A percentile compares a stretch with the other conserved stretches of the same genome.
Evolutionary conservation across 2,888 invertebrate genomes (phyloP).

Genomic region (Drosophila affinis): DNA sequence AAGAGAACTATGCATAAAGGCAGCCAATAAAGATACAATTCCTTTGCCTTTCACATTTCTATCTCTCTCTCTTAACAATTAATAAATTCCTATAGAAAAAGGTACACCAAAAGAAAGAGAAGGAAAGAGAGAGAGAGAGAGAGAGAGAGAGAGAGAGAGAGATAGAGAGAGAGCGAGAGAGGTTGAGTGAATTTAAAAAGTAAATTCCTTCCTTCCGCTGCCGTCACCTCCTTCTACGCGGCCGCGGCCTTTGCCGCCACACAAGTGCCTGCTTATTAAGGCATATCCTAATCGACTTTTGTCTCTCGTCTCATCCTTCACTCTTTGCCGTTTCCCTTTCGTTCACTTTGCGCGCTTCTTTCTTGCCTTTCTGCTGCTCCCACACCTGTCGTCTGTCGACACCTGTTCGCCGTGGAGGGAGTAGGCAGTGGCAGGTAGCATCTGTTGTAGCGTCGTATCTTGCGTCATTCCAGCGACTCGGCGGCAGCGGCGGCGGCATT

Average conservation of each 20-base stretch:
- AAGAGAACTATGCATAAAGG: neutral
- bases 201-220: neutral
- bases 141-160: neutral
- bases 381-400: constrained; percentile 57
- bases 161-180: neutral
- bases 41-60: no score
- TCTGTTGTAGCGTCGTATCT: constrained; percentile 49
- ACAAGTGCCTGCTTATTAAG: constrained; percentile 1
- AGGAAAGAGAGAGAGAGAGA: neutral
- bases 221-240: no score
- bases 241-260: no score
- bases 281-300: constrained; percentile 28
- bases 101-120: neutral
- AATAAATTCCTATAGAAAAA: neutral
- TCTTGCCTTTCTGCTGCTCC: constrained; percentile 18
- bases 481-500: constrained; percentile 42
- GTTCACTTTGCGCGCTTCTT: constrained; percentile 18
- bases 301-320: constrained; percentile 14
- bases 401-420: constrained; percentile 54
- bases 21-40: no score
- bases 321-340: constrained; percentile 1
- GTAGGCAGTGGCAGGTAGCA: constrained; percentile 26
- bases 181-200: neutral
- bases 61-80: neutral
- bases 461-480: constrained; percentile 33